These are phyloP conservation scores for Erpetoichthys calabaricus DNA, from an alignment of 2,797 vertebrate genomes.

Conservation along the genomic window DNA sequence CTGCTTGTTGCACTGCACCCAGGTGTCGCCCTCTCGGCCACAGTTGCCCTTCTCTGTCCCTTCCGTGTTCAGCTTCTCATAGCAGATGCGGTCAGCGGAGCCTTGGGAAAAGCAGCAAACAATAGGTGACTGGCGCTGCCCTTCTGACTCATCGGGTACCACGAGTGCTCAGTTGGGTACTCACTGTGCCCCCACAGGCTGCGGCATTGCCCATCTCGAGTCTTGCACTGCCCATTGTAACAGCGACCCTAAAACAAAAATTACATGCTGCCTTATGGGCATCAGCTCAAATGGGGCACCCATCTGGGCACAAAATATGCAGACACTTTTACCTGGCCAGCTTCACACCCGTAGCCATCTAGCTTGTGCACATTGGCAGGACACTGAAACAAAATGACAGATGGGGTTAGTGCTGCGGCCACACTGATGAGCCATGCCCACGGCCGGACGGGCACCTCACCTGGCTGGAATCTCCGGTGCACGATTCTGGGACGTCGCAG, in stretches of 20 bases:
- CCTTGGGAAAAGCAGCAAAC: constrained; percentile 28
- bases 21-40: constrained; percentile 63
- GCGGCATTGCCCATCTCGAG: constrained; percentile 72
- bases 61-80: constrained; percentile 84
- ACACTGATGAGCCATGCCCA: background rate
- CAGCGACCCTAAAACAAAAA: constrained; percentile 62
- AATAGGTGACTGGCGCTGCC: background rate
- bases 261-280: background rate
- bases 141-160: background rate
- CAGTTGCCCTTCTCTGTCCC: constrained; percentile 87
- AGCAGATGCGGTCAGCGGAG: constrained; percentile 81
- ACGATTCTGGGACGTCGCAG: constrained; percentile 83
- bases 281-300: too few species aligned
- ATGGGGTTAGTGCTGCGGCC: background rate
- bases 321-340: constrained; percentile 62
- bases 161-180: constrained; percentile 20
- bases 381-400: constrained; percentile 49
- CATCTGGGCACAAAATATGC: too few species aligned
- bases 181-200: constrained; percentile 75
- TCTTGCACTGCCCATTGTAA: constrained; percentile 75
- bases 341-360: constrained; percentile 81
- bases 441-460: constrained; percentile 30
- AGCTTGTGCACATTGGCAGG: constrained; percentile 88
- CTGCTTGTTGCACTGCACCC: constrained; percentile 89
- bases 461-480: constrained; percentile 87